These are phyloP conservation scores for Chymomyza amoena DNA, from an alignment of 2,888 invertebrate genomes.

Conservation along the genomic window DNA sequence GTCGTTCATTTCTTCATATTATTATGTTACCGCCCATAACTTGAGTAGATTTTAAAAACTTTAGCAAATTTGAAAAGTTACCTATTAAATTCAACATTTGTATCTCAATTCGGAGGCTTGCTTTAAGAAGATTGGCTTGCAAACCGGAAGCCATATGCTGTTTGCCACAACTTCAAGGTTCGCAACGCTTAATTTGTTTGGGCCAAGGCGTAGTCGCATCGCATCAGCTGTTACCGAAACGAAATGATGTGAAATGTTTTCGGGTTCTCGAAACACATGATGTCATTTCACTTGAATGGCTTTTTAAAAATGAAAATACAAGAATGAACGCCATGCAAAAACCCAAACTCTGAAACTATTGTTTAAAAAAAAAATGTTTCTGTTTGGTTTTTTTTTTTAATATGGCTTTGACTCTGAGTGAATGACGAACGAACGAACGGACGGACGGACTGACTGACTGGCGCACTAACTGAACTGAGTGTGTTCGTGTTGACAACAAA, in stretches of 20 bases:
- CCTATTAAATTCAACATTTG: not conserved
- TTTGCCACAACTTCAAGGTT: slow-evolving; percentile 24
- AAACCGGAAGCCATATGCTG: slow-evolving; percentile 5
- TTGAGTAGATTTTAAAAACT: not conserved
- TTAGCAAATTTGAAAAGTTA: not conserved
- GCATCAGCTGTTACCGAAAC: slow-evolving; percentile 62
- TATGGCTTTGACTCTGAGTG: slow-evolving; percentile 14
- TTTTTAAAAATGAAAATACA: slow-evolving; percentile 37
- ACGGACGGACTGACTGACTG: not conserved
- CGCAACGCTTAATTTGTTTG: slow-evolving; percentile 49
- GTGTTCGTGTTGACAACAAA: slow-evolving; percentile 72
- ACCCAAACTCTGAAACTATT: slow-evolving; percentile 52
- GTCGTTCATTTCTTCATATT: too few species aligned
- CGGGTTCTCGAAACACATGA: slow-evolving; percentile 59
- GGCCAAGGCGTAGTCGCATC: slow-evolving; percentile 39
- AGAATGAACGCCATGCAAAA: slow-evolving; percentile 46
- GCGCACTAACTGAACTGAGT: slow-evolving; percentile 50
- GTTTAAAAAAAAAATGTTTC: slow-evolving; percentile 26
- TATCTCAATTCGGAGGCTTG: not conserved
- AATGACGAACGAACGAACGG: slow-evolving; percentile 44
- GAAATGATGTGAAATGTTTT: slow-evolving; percentile 17
- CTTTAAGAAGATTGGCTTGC: not conserved
- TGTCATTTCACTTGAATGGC: slow-evolving; percentile 75
- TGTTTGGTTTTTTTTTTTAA: slow-evolving; percentile 1
- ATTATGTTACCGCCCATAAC: too few species aligned